phyloP scores from a whole-genome alignment of 2,888 invertebrate species.

The Lepidocyrtoides sp. region DNA sequence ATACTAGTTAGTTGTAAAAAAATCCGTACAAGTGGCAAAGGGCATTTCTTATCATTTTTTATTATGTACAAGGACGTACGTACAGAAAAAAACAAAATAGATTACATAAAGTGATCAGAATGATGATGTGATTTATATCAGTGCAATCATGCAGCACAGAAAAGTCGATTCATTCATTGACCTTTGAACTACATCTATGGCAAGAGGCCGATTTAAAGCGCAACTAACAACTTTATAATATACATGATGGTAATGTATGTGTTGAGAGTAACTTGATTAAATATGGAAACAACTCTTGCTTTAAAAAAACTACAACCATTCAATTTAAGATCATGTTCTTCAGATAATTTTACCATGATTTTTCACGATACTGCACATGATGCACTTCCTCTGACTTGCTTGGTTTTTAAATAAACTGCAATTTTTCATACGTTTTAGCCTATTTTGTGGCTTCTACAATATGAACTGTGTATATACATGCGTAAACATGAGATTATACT shows the following conservation, averaged over 20 bases:
- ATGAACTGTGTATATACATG: too few species aligned
- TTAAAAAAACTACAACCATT: not conserved
- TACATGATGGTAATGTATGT: not conserved
- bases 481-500: too few species aligned
- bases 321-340: not conserved
- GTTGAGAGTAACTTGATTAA: not conserved
- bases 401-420: too few species aligned
- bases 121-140: conserved; percentile 25
- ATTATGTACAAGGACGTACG: conserved; percentile 35
- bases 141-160: conserved; percentile 14
- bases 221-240: not conserved
- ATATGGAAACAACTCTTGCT: not conserved
- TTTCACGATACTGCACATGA: conserved; percentile 41
- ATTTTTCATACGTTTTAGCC: too few species aligned
- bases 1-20: not conserved
- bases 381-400: conserved; percentile 60
- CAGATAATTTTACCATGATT: not conserved
- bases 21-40: conserved; percentile 5
- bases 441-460: too few species aligned
- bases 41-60: conserved; percentile 29
- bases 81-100: not conserved
- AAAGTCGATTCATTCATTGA: conserved; percentile 45
- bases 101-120: not conserved
- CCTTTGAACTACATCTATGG: conserved; percentile 52
- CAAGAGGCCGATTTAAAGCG: not conserved